Percentiles rank a stretch among this genome's conserved stretches.
Conservation (phyloP, 2,113 vertebrate genomes). For the Phrynosoma blainvillii region DNA sequence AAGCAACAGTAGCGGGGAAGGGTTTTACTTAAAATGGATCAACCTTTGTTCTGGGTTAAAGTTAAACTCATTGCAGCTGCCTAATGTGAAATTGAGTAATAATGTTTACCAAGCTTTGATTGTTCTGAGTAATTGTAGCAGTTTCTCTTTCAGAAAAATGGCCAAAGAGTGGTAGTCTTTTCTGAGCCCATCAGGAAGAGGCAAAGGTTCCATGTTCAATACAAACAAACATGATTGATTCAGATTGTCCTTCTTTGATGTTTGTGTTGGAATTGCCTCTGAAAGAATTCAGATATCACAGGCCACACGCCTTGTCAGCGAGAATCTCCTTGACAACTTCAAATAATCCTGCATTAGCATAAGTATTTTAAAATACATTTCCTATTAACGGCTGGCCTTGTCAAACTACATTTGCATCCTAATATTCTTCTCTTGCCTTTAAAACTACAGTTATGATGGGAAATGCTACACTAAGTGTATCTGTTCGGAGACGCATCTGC, state of each 20-base stretch:
- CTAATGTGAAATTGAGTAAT: slow-evolving; percentile 3
- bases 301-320: neutral
- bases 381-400: neutral
- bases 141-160: neutral
- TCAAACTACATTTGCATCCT: neutral
- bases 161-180: neutral
- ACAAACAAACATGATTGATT: neutral
- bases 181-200: neutral
- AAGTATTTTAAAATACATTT: neutral
- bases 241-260: neutral
- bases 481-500: neutral
- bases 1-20: no score
- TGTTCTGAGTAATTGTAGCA: neutral
- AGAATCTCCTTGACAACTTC: neutral
- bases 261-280: neutral
- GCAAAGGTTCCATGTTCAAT: slow-evolving; percentile 9
- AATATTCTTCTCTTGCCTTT: slow-evolving; percentile 2
- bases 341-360: neutral
- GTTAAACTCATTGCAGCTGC: slow-evolving; percentile 2
- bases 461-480: neutral
- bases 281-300: neutral
- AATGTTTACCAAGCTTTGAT: slow-evolving; percentile 13
- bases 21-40: neutral
- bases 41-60: neutral
- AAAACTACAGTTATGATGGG: neutral